Base-by-base conservation (phyloP, 1,140 invertebrate species). In the Pantala flavescens region DNA sequence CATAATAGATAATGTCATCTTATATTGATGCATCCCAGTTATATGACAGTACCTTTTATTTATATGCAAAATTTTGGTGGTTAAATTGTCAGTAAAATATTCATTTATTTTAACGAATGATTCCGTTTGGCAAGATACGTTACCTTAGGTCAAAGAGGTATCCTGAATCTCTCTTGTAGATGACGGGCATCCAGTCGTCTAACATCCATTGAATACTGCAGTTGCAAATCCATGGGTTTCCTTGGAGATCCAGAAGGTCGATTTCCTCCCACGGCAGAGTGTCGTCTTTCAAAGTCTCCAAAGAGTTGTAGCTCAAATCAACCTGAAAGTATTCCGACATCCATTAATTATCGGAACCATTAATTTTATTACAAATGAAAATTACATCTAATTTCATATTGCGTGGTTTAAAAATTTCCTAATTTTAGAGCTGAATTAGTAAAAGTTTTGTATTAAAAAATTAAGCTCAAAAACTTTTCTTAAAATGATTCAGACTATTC, bases 181-280 rank as follows among this genome's bases (percentile, higher is more conserved):
- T 80, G 19, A 84, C 80, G 0, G 85, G 84, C 11, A 88, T 85
- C 28, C 90, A 79, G 14, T 83, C 82, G 36, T 86, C 84, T 0
- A 93, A 87, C 81, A 93, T 85, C 86, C 89, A 90, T 79, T 90
- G 87, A 77, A 91, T 92, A 70, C 88, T 84, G 77, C 87, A 90
- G 80, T 93, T 90, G 79, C 92, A 94, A 36, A 85, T 82, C 89
- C 87, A 94, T 0, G 89, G 87, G 80, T 94, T 94, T 73, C 86
- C 85, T 49, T 84, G 83, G 19, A 93, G 82, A 77, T 90, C 87
- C 43, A 93, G 78, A 73, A 84, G 82, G 23, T 86, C 81, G 14
- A 93, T 79, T 23, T 83, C 81, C 77, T 91, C 88, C 91, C 91
- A 93, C 74, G 86, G 83, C 0, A 92, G 75, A 2, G 92, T 80